Evolutionary conservation across 2,888 invertebrate species (phyloP).

Genomic region (Busseola fusca): DNA sequence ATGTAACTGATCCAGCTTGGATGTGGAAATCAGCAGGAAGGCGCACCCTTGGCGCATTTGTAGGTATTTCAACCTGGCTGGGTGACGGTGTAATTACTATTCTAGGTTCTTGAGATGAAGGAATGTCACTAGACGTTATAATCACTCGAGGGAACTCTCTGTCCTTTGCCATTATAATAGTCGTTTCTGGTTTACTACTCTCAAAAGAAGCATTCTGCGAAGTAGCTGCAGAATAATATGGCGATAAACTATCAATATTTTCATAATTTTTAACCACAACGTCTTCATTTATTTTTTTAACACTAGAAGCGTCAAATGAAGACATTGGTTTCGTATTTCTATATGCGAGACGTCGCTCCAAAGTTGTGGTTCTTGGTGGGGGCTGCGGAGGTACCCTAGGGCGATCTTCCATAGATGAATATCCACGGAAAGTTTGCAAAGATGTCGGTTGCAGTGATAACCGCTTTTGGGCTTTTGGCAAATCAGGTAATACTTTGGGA

Average conservation of each 20-base stretch:
- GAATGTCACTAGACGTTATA: conserved; percentile 84
- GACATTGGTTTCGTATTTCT: conserved; percentile 81
- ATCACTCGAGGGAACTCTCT: conserved; percentile 86
- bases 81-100: conserved; percentile 90
- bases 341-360: conserved; percentile 89
- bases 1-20: conserved; percentile 75
- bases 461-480: conserved; percentile 90
- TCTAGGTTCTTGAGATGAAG: conserved; percentile 88
- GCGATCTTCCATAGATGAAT: conserved; percentile 74
- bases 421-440: conserved; percentile 81
- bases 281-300: conserved; percentile 71
- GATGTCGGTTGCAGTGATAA: conserved; percentile 90
- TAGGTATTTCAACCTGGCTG: conserved; percentile 75
- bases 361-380: conserved; percentile 92
- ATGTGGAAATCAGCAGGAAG: conserved; percentile 85
- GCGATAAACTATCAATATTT: conserved; percentile 78
- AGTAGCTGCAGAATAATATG: conserved; percentile 55
- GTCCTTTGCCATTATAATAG: conserved; percentile 65
- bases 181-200: conserved; percentile 63
- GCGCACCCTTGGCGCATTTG: conserved; percentile 86
- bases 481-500: conserved; percentile 95
- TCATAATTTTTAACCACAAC: conserved; percentile 74
- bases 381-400: conserved; percentile 91
- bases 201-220: conserved; percentile 72
- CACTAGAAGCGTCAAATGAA: conserved; percentile 76